phyloP scores from a whole-genome alignment of 2,888 invertebrate species.

The Myathropa florea region DNA sequence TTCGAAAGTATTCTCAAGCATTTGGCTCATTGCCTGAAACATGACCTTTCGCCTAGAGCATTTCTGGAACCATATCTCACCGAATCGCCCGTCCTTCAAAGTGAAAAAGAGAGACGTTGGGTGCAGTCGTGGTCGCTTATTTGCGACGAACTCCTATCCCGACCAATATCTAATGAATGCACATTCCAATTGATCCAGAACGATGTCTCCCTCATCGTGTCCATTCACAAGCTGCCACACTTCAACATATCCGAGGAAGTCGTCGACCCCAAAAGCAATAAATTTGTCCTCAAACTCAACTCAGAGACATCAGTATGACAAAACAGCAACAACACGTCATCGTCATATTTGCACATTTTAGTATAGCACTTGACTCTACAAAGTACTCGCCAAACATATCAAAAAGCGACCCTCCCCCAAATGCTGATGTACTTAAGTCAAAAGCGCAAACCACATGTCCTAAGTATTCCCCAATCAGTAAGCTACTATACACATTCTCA shows the following conservation, averaged over 20 bases:
- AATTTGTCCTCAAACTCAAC: conserved; percentile 95
- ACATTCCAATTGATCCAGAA: conserved; percentile 96
- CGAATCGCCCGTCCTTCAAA: conserved; percentile 91
- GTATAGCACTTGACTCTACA: conserved; percentile 72
- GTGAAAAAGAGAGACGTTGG: conserved; percentile 89
- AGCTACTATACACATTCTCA: conserved; percentile 35
- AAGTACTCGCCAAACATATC: conserved; percentile 47
- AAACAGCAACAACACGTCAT: conserved; percentile 78
- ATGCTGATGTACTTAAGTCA: conserved; percentile 36
- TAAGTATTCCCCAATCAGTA: conserved; percentile 32
- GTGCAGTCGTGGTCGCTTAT: conserved; percentile 98
- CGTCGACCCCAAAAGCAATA: conserved; percentile 96
- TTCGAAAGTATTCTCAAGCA: conserved; percentile 96
- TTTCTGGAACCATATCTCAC: conserved; percentile 96
- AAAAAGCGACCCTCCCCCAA: conserved; percentile 15
- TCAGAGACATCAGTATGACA: conserved; percentile 98
- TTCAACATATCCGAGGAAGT: conserved; percentile 97
- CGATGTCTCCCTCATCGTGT: conserved; percentile 94
- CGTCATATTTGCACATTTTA: conserved; percentile 79
- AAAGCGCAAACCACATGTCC: conserved; percentile 32
- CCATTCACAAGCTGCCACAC: conserved; percentile 92
- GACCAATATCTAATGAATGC: conserved; percentile 90
- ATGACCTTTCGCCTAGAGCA: conserved; percentile 96
- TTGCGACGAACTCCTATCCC: conserved; percentile 94
- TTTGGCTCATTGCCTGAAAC: conserved; percentile 93